These are phyloP conservation scores for Sebastes cheni DNA, from an alignment of 2,797 vertebrate genomes.

Conservation along the genomic window DNA sequence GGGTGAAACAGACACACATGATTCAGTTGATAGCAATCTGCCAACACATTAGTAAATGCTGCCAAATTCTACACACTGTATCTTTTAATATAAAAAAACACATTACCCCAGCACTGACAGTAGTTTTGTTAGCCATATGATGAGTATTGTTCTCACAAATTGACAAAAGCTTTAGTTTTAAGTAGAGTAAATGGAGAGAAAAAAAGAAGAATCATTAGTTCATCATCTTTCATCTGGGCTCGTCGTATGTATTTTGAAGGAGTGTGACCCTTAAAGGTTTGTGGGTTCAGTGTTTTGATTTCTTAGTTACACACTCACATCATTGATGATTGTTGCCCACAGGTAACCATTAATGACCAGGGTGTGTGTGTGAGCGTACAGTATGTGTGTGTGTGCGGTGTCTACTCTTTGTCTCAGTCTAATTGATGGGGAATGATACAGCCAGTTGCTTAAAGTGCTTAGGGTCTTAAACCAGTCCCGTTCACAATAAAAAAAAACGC, in stretches of 20 bases:
- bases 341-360: constrained; percentile 86
- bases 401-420: constrained; percentile 78
- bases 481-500: not conserved
- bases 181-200: not conserved
- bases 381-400: constrained; percentile 61
- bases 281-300: constrained; percentile 73
- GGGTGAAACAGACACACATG: too few species aligned
- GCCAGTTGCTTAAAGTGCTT: constrained; percentile 62
- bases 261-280: constrained; percentile 60
- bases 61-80: not conserved
- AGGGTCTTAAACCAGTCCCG: constrained; percentile 4
- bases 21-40: too few species aligned
- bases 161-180: not conserved
- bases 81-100: not conserved
- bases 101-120: not conserved
- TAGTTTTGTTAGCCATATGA: not conserved
- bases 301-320: constrained; percentile 74
- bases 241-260: constrained; percentile 54
- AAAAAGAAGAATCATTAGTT: not conserved
- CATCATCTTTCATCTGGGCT: constrained; percentile 81
- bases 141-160: not conserved
- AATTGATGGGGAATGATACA: constrained; percentile 91
- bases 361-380: constrained; percentile 57
- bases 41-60: too few species aligned
- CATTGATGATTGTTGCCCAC: constrained; percentile 85